Percentiles rank a stretch among this genome's conserved stretches.
phyloP scores from a whole-genome alignment of 2,888 invertebrate species.

The Ischnus inquisitorius region DNA sequence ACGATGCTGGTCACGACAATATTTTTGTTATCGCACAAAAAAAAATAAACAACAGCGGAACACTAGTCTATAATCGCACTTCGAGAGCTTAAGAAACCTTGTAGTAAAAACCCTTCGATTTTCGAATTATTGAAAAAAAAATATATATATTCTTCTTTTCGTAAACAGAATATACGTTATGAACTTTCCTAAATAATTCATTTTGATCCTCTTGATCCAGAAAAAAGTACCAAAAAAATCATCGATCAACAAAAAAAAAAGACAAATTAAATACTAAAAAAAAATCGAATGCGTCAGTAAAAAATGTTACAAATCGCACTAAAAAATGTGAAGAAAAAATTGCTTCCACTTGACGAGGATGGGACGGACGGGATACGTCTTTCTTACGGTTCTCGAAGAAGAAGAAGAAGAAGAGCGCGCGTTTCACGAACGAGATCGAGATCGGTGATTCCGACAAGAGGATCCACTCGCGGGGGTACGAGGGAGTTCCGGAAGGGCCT shows the following conservation, averaged over 20 bases:
- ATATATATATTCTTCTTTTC: not conserved
- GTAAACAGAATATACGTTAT: not conserved
- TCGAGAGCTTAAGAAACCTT: slow-evolving; percentile 1
- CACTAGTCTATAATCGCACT: not conserved
- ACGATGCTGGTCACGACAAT: not conserved
- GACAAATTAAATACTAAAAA: not conserved
- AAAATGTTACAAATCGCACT: no score
- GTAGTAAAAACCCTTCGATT: not conserved
- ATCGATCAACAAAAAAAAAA: not conserved
- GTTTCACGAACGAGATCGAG: slow-evolving; percentile 12
- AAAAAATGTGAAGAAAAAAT: no score
- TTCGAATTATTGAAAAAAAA: not conserved
- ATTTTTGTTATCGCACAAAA: not conserved
- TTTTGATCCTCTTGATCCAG: not conserved
- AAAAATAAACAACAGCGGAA: not conserved
- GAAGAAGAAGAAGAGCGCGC: slow-evolving; percentile 16
- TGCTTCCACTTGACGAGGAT: no score
- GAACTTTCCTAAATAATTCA: not conserved
- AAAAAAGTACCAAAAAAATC: no score
- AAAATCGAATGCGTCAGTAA: not conserved
- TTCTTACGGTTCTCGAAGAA: not conserved
- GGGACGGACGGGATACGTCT: not conserved
- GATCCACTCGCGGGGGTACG: not conserved
- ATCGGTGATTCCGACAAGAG: slow-evolving; percentile 42
- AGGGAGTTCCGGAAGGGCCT: slow-evolving; percentile 59